Base-by-base conservation (phyloP, 2,888 invertebrate genomes). In the Rosalia funebris region DNA sequence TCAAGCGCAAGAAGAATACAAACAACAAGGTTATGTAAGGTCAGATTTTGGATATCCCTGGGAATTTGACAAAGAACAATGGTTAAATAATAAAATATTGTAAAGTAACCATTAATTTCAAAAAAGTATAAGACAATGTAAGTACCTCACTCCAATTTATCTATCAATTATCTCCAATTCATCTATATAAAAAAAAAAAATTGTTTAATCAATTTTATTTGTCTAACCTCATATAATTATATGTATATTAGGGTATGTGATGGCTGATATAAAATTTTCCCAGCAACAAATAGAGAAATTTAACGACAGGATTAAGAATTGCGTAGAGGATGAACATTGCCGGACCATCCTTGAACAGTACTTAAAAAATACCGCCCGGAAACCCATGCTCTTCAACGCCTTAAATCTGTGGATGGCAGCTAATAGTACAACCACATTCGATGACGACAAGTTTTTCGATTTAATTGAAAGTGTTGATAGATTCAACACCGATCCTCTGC, bases 301-400 rank as follows among this genome's bases (percentile, higher is more conserved):
- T 59, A 73, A 64, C 55, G 73, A 73, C 57, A 68, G 60, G 50
- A 74, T 76, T 55, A 65, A 61, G 55, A 72, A 73, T 53, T 71
- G 73, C 32, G 42, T 76, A 14, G 66, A 64, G 31, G 65, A 74
- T 60, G 19, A 14, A 59, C 70, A 39, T 66, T 72, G 34, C 37
- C 63, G 44, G 34, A 42, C 2, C 45, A 41, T 59, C 17, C 59
- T 34, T 34, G 53, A 44, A 11, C 53, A 31, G 9, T 72, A 63
- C 52, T 45, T 71, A 14, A 36, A 32, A 25, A n/a, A n/a, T n/a
- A 37, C 48, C 17, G 34, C 57, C 25, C 62, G 57, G 39, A 61
- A 65, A 46, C 62, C 62, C 2, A 55, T 64, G 46, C 56, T 65
- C 41, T 41, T 60, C 2, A 63, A 68, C 50, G 66, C 68, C 36